Conservation (phyloP, 2,888 invertebrate genomes). For the Camptogramma bilineatum region DNA sequence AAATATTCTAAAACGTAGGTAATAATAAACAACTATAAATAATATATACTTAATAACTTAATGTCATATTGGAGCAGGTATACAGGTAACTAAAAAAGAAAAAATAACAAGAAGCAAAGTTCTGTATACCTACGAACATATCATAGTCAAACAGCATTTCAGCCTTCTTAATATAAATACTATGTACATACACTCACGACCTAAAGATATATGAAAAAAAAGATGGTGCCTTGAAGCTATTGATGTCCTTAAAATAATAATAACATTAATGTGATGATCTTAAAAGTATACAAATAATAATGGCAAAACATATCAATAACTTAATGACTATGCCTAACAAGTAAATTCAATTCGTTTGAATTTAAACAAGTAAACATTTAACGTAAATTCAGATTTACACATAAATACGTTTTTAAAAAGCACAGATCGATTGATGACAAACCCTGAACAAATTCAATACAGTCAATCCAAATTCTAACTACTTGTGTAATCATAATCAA, state of each 20-base stretch:
- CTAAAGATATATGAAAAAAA: conserved; percentile 38
- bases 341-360: conserved; percentile 18
- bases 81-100: conserved; percentile 33
- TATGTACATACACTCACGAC: conserved; percentile 72
- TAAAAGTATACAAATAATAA: conserved; percentile 37
- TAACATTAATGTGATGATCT: conserved; percentile 40
- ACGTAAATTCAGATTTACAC: conserved; percentile 23
- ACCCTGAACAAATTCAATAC: conserved; percentile 7
- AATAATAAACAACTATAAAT: conserved; percentile 73
- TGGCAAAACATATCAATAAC: conserved; percentile 44
- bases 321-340: conserved; percentile 27
- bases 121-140: conserved; percentile 58
- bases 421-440: background rate
- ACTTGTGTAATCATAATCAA: conserved; percentile 1
- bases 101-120: conserved; percentile 60
- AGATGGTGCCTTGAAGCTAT: conserved; percentile 45
- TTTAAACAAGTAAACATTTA: conserved; percentile 25
- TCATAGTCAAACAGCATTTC: conserved; percentile 62
- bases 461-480: background rate
- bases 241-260: conserved; percentile 32
- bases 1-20: conserved; percentile 73
- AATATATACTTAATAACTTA: conserved; percentile 61
- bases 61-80: conserved; percentile 50
- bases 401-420: conserved; percentile 19
- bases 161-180: conserved; percentile 71